Evolutionary conservation across 2,797 vertebrate genomes (phyloP).

Genomic region (Mus caroli): DNA sequence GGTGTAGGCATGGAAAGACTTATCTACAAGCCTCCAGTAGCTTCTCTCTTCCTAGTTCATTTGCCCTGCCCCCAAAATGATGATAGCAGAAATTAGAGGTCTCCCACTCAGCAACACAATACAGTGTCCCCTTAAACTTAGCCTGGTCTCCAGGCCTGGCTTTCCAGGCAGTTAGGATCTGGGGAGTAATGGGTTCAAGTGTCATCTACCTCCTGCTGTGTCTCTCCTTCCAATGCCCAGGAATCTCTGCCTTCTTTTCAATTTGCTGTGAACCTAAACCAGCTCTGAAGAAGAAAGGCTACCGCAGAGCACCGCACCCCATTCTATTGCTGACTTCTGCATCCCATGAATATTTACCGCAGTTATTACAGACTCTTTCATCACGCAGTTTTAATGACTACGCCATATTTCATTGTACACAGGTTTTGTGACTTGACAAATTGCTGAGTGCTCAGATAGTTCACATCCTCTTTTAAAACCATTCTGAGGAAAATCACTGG

Average conservation of each 20-base stretch:
- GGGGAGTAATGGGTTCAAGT: not conserved
- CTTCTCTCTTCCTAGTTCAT: not conserved
- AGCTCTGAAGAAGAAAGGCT: not conserved
- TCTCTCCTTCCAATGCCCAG: not conserved
- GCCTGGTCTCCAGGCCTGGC: not conserved
- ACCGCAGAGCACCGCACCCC: not conserved
- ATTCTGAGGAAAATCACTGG: not conserved
- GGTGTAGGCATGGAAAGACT: not conserved
- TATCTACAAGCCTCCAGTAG: not conserved
- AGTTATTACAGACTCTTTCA: not conserved
- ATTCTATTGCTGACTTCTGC: not conserved
- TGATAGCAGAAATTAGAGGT: not conserved
- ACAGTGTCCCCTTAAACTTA: not conserved
- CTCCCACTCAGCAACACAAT: not conserved
- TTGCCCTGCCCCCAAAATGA: not conserved
- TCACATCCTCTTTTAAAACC: not conserved
- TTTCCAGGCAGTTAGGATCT: not conserved
- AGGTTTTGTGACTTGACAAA: conserved; percentile 16
- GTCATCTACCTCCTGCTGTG: not conserved
- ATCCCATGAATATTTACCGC: conserved; percentile 25
- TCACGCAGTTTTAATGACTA: not conserved
- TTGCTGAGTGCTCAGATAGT: not conserved
- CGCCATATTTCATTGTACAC: not conserved
- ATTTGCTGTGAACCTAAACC: not conserved
- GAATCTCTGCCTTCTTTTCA: not conserved